Base-by-base conservation (phyloP, 2,797 vertebrate species). In the Rhinichthys osculus region DNA sequence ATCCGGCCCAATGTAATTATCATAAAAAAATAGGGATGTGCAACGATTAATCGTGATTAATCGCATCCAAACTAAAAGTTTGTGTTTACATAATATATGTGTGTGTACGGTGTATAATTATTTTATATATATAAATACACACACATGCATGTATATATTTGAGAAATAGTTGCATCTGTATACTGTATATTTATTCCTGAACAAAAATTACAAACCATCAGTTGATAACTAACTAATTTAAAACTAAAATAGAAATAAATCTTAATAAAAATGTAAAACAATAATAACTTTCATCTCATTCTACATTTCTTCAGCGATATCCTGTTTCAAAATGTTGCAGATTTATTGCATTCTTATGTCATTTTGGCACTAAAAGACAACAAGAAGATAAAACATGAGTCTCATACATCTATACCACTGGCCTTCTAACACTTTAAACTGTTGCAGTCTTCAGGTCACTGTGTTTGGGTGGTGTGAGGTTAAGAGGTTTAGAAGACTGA, bases 401-500 rank as follows among this genome's bases (percentile, higher is more conserved):
- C 27, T 80, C 27, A 70, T 30, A 76, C 47, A 80, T 79, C 50
- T 71, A 83, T 57, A 30, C 35, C 44, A 57, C 30, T 44, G 57
- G 27, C 70, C 54, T 71, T 82, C 64, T 73, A 57, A 83, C 47
- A 64, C 21, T 78, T 62, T 82, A 74, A 78, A 79, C 82, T 30
- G 47, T 52, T 84, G 72, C 74, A 79, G 78, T 84, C 78, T 76
- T 35, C 8, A 30, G 83, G 54, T 81, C 87, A 81, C 27, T 30
- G 70, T 78, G 14, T 64, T 86, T 62, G 35, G 30, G 44, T 70
- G 70, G 77, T 86, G 50, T 74, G 66, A 57, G 81, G 86, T 90
- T 88, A 89, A 86, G 84, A 74, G 79, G 76, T 47, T 86, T 79
- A 84, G 84, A 84, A 87, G 81, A 89, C 86, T 83, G 88, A 87